Conservation (phyloP, 2,888 invertebrate genomes). For the Conus canariensis region DNA sequence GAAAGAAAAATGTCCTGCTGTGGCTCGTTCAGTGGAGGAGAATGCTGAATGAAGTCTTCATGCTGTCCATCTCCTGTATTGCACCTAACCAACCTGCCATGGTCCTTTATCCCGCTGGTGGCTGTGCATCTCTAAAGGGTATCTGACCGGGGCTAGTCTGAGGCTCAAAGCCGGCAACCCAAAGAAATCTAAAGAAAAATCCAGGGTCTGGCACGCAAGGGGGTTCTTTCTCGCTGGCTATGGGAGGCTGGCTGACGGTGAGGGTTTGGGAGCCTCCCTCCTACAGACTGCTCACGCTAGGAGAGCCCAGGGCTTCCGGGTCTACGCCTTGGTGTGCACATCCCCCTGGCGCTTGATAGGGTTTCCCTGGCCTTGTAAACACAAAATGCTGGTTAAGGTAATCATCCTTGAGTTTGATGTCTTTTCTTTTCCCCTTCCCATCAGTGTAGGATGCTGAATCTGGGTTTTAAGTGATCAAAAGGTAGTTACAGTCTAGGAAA, state of each 20-base stretch:
- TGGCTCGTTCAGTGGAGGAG: constrained; percentile 15
- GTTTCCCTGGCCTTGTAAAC: constrained; percentile 41
- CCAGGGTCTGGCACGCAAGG: constrained; percentile 11
- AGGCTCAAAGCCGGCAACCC: constrained; percentile 10
- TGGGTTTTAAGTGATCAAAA: not conserved
- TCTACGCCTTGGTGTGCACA: constrained; percentile 9
- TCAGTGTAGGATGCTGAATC: not conserved
- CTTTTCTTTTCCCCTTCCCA: constrained; percentile 22
- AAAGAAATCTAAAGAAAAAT: constrained; percentile 23
- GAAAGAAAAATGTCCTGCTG: not conserved
- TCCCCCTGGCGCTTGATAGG: constrained; percentile 39
- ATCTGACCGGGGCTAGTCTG: constrained; percentile 34
- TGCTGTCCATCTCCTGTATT: constrained; percentile 26
- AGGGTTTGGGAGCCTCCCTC: constrained; percentile 26
- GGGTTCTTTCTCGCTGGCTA: constrained; percentile 36
- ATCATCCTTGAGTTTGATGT: constrained; percentile 33
- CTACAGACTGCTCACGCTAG: constrained; percentile 26
- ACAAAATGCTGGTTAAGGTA: constrained; percentile 39
- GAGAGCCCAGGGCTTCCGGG: constrained; percentile 38
- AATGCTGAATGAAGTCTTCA: constrained; percentile 21
- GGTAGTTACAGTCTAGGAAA: not conserved
- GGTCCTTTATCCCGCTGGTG: constrained; percentile 27
- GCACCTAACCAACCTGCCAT: constrained; percentile 25
- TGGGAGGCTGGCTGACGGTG: constrained; percentile 33
- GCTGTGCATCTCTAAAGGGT: constrained; percentile 28